Evolutionary conservation across 2,113 vertebrate genomes (phyloP), one percentile per base, ranked within the genome.

Genomic region (Todiramphus chloris): DNA sequence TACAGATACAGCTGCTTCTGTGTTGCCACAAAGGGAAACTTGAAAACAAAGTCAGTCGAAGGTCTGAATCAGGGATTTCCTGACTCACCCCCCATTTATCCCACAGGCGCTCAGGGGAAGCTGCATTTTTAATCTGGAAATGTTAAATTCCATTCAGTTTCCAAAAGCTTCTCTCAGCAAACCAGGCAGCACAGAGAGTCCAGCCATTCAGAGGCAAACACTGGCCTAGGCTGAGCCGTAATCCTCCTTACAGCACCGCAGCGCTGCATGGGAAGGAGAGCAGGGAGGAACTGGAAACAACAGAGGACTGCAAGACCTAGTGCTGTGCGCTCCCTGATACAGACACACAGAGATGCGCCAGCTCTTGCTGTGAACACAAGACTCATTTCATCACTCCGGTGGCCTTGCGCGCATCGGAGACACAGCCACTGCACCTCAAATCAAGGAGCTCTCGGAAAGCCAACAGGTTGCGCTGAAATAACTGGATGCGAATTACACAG

Each of bases 201-300:
- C 44, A 33, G 39, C 7, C 23, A 16, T 41, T 77, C 46, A 30
- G 53, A 68, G 1, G 2, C 11, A 67, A 91, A 74, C 14, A 23
- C 0, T 0, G 0, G 43, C 58, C 19, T 11, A 16, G 2, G 4
- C 9, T 8, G 17, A 86, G 16, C 24, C 0, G 0, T 20, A 27
- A 76, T 46, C 28, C 30, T n/a, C 23, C 86, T 31, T 13, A 13
- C 1, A 1, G 25, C 25, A 43, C 27, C 55, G 62, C n/a, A 37
- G 41, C 8, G 9, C 11, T 17, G 9, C 4, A 51, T 2, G 1
- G 43, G 17, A 24, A 84, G 28, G 8, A 58, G 21, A 53, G 9
- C 41, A 60, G 14, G 8, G 13, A 70, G 6, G 12, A 16, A 68
- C 62, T 10, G 8, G 58, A 83, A 92, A 60, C 0, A 0, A 64